phyloP scores from a whole-genome alignment of 2,888 invertebrate species.

The Hypercompe scribonia region DNA sequence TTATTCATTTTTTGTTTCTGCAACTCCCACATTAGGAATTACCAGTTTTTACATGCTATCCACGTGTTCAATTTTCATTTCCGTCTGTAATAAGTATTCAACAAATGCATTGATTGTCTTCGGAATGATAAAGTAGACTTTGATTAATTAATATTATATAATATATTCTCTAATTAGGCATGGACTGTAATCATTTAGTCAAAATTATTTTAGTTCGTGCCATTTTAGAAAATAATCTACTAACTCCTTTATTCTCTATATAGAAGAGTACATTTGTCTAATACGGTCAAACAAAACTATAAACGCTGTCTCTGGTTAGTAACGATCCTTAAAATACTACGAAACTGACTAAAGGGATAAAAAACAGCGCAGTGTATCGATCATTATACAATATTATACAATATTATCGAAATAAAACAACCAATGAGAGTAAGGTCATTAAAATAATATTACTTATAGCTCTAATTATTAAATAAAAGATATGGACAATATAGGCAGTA shows the following conservation, averaged over 20 bases:
- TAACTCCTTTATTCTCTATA: background rate
- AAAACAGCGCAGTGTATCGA: background rate
- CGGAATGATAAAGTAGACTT: background rate
- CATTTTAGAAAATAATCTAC: too few species aligned
- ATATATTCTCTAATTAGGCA: background rate
- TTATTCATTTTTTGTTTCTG: constrained; percentile 61
- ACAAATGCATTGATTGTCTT: background rate
- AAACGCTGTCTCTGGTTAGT: too few species aligned
- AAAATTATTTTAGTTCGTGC: too few species aligned
- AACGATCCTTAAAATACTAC: background rate
- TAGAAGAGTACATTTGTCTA: background rate
- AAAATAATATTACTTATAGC: background rate
- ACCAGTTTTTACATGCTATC: constrained; percentile 59
- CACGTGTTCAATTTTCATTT: constrained; percentile 43
- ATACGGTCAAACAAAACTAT: too few species aligned
- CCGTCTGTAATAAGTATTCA: constrained; percentile 5
- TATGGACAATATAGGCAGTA: constrained; percentile 26
- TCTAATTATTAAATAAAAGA: background rate
- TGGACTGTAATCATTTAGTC: background rate
- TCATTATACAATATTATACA: background rate
- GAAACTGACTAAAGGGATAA: background rate
- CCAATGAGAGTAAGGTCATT: background rate
- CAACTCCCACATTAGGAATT: constrained; percentile 57
- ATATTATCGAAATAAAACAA: background rate
- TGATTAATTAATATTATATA: background rate